Percentiles rank a stretch among this genome's conserved stretches.
phyloP scores from a whole-genome alignment of 1,140 invertebrate species.

The Lucilia cuprina region DNA sequence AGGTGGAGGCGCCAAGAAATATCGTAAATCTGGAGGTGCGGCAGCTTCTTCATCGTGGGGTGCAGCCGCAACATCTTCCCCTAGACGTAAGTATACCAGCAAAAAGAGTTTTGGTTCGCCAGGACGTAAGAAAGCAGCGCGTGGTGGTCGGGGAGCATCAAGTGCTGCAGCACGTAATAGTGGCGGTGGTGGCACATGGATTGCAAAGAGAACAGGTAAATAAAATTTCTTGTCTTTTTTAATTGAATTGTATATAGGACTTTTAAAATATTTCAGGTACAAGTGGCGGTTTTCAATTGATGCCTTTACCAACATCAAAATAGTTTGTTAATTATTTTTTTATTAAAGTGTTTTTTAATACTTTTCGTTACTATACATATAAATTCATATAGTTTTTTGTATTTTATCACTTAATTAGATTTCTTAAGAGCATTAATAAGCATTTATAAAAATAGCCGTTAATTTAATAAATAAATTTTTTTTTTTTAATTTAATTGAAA shows the following conservation, averaged over 20 bases:
- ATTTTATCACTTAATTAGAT: no score
- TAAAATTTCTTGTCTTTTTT: neutral
- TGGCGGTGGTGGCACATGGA: slow-evolving; percentile 43
- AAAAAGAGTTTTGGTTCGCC: neutral
- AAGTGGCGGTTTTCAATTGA: slow-evolving; percentile 51
- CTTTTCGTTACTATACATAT: no score
- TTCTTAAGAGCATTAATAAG: no score
- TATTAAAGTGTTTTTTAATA: neutral
- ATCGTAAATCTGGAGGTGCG: slow-evolving; percentile 37
- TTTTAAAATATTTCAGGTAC: slow-evolving; percentile 38
- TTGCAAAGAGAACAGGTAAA: slow-evolving; percentile 51
- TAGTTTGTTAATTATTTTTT: slow-evolving; percentile 36
- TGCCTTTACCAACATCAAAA: slow-evolving; percentile 54
- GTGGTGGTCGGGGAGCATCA: slow-evolving; percentile 22
- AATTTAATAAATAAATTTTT: no score
- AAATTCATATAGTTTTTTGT: no score
- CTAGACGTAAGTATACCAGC: slow-evolving; percentile 1
- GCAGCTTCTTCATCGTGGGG: neutral
- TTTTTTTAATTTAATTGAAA: no score
- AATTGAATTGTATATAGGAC: no score
- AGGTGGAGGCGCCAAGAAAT: slow-evolving; percentile 44
- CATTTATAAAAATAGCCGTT: no score
- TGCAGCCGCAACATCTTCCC: slow-evolving; percentile 38
- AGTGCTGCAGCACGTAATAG: slow-evolving; percentile 39
- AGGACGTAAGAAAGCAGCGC: slow-evolving; percentile 17